Evolutionary conservation across 2,888 invertebrate species (phyloP).

Genomic region (Euzetes globulus): DNA sequence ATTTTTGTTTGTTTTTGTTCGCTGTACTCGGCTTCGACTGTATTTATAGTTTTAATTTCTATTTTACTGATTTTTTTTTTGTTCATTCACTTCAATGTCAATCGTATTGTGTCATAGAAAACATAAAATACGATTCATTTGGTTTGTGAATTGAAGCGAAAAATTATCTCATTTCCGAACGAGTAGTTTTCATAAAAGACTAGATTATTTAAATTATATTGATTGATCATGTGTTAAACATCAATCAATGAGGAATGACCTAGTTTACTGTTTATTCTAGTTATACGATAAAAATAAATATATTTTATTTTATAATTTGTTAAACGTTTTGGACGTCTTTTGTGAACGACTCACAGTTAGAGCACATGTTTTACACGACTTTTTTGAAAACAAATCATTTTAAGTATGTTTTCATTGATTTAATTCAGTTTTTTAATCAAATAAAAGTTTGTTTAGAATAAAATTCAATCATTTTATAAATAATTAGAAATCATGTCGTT

Average conservation of each 20-base stretch:
- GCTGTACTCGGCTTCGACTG: not conserved
- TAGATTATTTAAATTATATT: too few relatives aligned
- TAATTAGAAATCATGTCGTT: slow-evolving; percentile 26
- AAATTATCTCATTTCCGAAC: not conserved
- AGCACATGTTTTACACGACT: slow-evolving; percentile 19
- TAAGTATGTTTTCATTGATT: not conserved
- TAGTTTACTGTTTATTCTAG: too few relatives aligned
- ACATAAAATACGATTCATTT: not conserved
- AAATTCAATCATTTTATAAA: not conserved
- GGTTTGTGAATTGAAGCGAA: not conserved
- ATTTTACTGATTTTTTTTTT: not conserved
- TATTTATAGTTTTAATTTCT: not conserved
- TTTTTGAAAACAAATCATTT: not conserved
- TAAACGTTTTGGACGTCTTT: not conserved
- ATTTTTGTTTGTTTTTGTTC: not conserved
- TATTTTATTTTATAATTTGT: too few relatives aligned
- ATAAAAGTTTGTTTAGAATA: too few relatives aligned
- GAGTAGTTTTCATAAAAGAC: not conserved
- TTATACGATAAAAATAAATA: too few relatives aligned
- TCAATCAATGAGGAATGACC: too few relatives aligned
- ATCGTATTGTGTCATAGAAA: not conserved
- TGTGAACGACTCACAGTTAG: not conserved
- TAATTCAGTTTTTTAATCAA: not conserved
- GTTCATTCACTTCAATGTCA: not conserved
- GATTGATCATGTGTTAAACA: too few relatives aligned